These are phyloP conservation scores for Ptychobarbus kaznakovi DNA, from an alignment of 2,797 vertebrate genomes.

Conservation along the genomic window DNA sequence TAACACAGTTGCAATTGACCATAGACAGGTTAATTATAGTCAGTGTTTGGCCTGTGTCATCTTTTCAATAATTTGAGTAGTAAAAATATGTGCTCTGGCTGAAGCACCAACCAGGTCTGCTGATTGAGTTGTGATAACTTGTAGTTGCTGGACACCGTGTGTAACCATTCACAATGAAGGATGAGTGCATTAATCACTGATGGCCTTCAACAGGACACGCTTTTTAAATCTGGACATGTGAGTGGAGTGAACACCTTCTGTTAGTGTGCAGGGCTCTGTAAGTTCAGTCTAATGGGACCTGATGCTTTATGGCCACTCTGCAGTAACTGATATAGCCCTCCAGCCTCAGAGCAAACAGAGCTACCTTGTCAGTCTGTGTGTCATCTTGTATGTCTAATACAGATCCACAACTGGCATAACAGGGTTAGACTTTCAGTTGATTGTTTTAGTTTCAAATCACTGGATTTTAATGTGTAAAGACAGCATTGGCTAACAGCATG, in stretches of 20 bases:
- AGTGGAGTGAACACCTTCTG: slow-evolving; percentile 13
- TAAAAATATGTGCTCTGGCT: slow-evolving; percentile 44
- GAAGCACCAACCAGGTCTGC: not conserved
- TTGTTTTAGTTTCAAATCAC: slow-evolving; percentile 13
- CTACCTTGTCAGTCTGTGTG: slow-evolving; percentile 24
- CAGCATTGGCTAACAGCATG: not conserved
- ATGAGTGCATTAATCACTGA: slow-evolving; percentile 53
- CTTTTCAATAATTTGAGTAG: slow-evolving; percentile 38
- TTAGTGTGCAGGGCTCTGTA: slow-evolving; percentile 12
- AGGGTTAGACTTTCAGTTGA: slow-evolving; percentile 10
- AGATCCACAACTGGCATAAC: not conserved
- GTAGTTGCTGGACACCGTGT: slow-evolving; percentile 33
- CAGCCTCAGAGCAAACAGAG: slow-evolving; percentile 30
- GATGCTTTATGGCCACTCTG: slow-evolving; percentile 47
- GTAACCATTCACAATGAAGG: slow-evolving; percentile 29
- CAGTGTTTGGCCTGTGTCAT: slow-evolving; percentile 25
- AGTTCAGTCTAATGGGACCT: slow-evolving; percentile 33
- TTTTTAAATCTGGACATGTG: slow-evolving; percentile 44
- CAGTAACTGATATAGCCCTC: slow-evolving; percentile 17
- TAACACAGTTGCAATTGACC: not conserved
- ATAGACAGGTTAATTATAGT: slow-evolving; percentile 28
- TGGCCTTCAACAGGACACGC: slow-evolving; percentile 33
- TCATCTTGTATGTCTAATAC: slow-evolving; percentile 33
- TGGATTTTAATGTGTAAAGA: not conserved
- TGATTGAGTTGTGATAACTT: slow-evolving; percentile 53